Evolutionary conservation across 2,797 vertebrate species (phyloP), one percentile per base, ranked within the genome.

Genomic region (Otus scops): DNA sequence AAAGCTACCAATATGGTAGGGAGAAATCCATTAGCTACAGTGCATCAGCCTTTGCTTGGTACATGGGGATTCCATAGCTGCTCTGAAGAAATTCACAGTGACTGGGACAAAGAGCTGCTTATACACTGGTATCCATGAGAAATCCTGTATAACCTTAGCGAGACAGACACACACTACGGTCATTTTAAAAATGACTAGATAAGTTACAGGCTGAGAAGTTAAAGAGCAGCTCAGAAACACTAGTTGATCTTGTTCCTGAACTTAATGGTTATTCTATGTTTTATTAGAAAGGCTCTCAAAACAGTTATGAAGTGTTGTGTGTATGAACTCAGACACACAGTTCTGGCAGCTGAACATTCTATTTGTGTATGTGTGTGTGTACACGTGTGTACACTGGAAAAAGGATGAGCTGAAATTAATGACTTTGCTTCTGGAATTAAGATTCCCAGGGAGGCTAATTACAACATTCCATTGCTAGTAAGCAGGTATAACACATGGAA

Each of bases 11-110:
- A 13, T 90, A 73, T 85, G 47, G 54, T 57, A 82, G 61, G 74
- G 30, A 92, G 60, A 89, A 96, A 96, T 91, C 77, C 86, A 88
- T 94, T 95, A 94, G 80, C 47, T 77, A 89, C 70, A 92, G 59
- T 7, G 60, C 74, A 86, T 79, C 89, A 92, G 41, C 36, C 41
- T 18, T 9, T 85, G 64, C 56, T 0, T 1, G 45, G 22, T 67
- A 92, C 65, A 73, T 22, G 34, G 30, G 45, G 38, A 95, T 79
- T 93, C 76, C 47, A 6, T 43, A 59, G 75, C 22, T 77, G 24
- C 70, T 85, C 41, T 60, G 88, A 90, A 93, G 80, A 95, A 92
- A 80, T 80, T 77, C 83, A 60, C 45, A 68, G 0, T 87, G 74
- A 64, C 4, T 1, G 0, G 32, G 56, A 93, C 77, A 87, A 95